These are phyloP conservation scores for Rhynchomys soricoides DNA, from an alignment of 2,113 vertebrate species.

Conservation along the genomic window DNA sequence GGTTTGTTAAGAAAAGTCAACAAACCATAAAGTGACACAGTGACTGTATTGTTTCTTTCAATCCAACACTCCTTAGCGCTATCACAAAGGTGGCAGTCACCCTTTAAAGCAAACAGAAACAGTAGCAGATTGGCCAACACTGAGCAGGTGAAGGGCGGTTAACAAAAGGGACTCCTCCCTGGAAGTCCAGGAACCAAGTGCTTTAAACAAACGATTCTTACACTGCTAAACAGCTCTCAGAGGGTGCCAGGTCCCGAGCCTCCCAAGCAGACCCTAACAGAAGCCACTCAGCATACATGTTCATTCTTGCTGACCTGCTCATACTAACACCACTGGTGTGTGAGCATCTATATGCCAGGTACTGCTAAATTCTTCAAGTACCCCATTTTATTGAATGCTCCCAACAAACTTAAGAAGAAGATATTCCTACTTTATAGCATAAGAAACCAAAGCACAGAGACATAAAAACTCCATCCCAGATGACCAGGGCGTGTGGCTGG, in stretches of 20 bases:
- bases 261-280: neutral
- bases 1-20: constrained; percentile 74
- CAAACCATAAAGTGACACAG: constrained; percentile 54
- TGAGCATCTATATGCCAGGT: neutral
- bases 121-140: constrained; percentile 4
- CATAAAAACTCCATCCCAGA: neutral
- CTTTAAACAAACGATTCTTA: neutral
- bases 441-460: constrained; percentile 27
- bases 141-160: constrained; percentile 42
- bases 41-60: constrained; percentile 72
- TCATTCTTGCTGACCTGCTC: rapidly evolving
- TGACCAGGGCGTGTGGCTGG: neutral
- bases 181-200: neutral
- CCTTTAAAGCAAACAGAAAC: neutral
- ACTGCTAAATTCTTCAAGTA: neutral
- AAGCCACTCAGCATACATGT: rapidly evolving
- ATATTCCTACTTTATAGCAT: neutral
- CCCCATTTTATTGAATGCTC: neutral
- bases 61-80: constrained; percentile 48
- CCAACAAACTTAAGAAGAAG: neutral
- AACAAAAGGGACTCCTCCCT: neutral
- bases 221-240: neutral
- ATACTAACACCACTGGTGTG: neutral
- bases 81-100: constrained; percentile 28
- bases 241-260: neutral